Evolutionary conservation across 2,113 vertebrate species (phyloP).

Genomic region (Chloebia gouldiae): DNA sequence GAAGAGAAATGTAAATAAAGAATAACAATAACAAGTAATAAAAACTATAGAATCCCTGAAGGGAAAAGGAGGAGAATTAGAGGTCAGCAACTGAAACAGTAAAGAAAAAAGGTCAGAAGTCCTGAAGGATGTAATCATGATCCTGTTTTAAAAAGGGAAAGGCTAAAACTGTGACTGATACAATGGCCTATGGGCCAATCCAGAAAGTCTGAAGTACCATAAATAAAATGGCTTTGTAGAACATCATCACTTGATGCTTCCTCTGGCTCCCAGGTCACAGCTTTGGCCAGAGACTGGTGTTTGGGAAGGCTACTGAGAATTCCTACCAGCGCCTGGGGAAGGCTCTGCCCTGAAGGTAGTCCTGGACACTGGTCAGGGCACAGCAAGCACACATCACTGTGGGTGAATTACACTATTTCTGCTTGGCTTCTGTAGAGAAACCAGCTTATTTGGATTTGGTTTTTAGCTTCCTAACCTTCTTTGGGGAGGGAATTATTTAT

Average conservation of each 20-base stretch:
- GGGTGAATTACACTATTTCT: neutral
- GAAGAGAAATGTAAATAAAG: neutral
- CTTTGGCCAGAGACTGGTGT: neutral
- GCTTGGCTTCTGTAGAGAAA: neutral
- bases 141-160: constrained; percentile 23
- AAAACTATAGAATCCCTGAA: neutral
- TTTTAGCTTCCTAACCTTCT: neutral
- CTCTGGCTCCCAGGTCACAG: neutral
- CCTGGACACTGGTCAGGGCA: neutral
- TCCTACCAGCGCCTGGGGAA: neutral
- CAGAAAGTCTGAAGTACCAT: neutral
- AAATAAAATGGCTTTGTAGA: neutral
- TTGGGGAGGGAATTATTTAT: neutral
- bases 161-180: constrained; percentile 33
- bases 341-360: neutral
- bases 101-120: constrained; percentile 15
- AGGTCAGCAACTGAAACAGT: neutral
- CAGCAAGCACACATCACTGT: neutral
- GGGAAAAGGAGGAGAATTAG: neutral
- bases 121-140: neutral
- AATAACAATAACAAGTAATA: neutral
- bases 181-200: neutral
- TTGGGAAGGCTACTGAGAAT: neutral
- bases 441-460: neutral
- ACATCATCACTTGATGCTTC: neutral